Evolutionary conservation across 2,888 invertebrate species (phyloP), one percentile per base, ranked within the genome.

Genomic region (Schrankia costaestrigalis): DNA sequence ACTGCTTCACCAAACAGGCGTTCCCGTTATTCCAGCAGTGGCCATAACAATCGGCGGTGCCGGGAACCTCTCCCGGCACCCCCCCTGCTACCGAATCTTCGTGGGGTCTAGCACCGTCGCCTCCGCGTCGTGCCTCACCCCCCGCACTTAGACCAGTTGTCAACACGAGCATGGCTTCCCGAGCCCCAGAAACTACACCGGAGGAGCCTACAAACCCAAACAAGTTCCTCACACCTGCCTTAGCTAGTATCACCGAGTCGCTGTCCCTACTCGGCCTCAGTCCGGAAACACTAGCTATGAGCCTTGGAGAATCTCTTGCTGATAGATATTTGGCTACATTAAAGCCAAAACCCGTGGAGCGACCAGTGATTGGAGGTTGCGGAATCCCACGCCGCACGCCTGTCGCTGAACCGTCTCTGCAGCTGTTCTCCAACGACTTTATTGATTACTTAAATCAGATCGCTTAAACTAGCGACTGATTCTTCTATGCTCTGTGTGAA

Each of bases 1-100:
- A 93, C 81, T 95, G 95, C 89, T 96, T 93, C 90, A 91, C 93
- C 66, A 93, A 94, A 83, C 92, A 92, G 89, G 89, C 88, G 33
- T 89, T 89, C 71, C 90, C 91, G 82, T 88, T 92, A 55, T 89
- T 89, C 81, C 92, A 93, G 85, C 90, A 93, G 92, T 93, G 94
- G 93, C 95, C 95, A 93, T 95, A 95, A 95, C 95, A 93, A 90
- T 89, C 91, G 91, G 93, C 91, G 90, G 89, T 90, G 90, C 89
- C 91, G 90, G 91, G 90, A 81, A 78, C 82, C 68, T 79, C 85
- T 69, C 81, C 87, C 78, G 81, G 82, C 86, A 82, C 85, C 85
- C 77, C 85, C 76, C 73, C 78, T 48, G 57, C 62, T 33, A 41
- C 61, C 36, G 81, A 82, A 38, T n/a, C n/a, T n/a, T 41, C 75